Evolutionary conservation across 2,113 vertebrate genomes (phyloP).

Genomic region (Pedetes capensis): DNA sequence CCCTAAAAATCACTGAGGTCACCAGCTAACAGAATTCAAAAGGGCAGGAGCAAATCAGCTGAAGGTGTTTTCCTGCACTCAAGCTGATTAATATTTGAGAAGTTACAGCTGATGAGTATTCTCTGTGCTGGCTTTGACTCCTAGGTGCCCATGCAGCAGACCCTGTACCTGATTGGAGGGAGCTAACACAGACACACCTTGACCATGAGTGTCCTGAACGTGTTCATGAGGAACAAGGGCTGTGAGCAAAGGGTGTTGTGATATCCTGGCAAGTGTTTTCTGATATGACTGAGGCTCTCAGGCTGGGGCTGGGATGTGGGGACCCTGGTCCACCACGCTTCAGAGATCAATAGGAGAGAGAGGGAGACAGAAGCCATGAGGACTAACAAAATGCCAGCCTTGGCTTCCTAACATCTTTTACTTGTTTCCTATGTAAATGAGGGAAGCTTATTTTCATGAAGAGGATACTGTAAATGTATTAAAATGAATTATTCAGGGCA

Average conservation of each 20-base stretch:
- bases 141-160: not conserved
- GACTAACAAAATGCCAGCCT: not conserved
- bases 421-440: slow-evolving; percentile 72
- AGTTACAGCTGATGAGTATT: slow-evolving; percentile 57
- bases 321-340: not conserved
- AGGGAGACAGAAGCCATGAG: not conserved
- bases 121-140: not conserved
- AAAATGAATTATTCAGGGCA: slow-evolving; percentile 86
- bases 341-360: slow-evolving; percentile 16
- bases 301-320: not conserved
- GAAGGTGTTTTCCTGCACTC: not conserved
- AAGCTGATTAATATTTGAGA: not conserved
- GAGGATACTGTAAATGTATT: slow-evolving; percentile 82
- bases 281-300: not conserved
- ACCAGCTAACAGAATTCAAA: slow-evolving; percentile 28
- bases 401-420: slow-evolving; percentile 24
- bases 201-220: not conserved
- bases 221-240: not conserved
- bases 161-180: slow-evolving; percentile 1
- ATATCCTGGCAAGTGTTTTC: slow-evolving; percentile 37
- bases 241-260: not conserved
- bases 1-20: not conserved
- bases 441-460: slow-evolving; percentile 78
- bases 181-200: not conserved
- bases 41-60: not conserved